Evolutionary conservation across 30 jellyfish, hydroid and myxozoan genomes (phyloP), one percentile per base, ranked within the genome.

Genomic region (Aurelia sp.): DNA sequence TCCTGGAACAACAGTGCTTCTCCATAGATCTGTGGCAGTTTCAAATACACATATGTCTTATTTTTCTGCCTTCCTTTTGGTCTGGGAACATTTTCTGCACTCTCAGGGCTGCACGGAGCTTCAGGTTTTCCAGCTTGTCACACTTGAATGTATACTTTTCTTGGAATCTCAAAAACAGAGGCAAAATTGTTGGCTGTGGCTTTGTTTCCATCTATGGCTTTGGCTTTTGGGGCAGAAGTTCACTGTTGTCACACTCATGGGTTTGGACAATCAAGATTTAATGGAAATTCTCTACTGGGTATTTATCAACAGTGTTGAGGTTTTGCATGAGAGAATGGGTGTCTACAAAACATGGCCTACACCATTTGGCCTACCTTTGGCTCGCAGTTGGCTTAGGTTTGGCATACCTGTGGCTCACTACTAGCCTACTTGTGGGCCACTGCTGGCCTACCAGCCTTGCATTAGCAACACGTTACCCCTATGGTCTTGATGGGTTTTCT

Each of bases 1-100:
- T n/a, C 73, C 50, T n/a, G 58, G 4, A 47, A 74, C 72, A 35
- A 35, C 44, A n/a, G 47, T 74, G 47, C 51, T 19, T 74, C 72
- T 51, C 85, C 85, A 74, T 74, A 74, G 9, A 74, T n/a, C 5
- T 51, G 72, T 8, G 85, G 85, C 72, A 74, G 72, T 27, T 74
- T 74, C 85, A 57, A 74, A 19, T 50, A 74, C n/a, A n/a, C n/a
- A n/a, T n/a, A n/a, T 50, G 47, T 52, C 72, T 50, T 74, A 20
- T 48, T 48, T 27, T 74, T 74, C 31, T 47, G 59, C 57, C 16
- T 24, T 10, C 68, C 13, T 74, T 55, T 58, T 3, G n/a, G 31
- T n/a, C 19, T 64, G 27, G 44, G 44, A 35, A 35, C 44, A 2
- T 35, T 35, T 8, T 16, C 35, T 30, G 16, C 18, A 64, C 27